phyloP scores from a whole-genome alignment of 35 echinoderm and acorn worm species.

The Heliocidaris erythrogramma region DNA sequence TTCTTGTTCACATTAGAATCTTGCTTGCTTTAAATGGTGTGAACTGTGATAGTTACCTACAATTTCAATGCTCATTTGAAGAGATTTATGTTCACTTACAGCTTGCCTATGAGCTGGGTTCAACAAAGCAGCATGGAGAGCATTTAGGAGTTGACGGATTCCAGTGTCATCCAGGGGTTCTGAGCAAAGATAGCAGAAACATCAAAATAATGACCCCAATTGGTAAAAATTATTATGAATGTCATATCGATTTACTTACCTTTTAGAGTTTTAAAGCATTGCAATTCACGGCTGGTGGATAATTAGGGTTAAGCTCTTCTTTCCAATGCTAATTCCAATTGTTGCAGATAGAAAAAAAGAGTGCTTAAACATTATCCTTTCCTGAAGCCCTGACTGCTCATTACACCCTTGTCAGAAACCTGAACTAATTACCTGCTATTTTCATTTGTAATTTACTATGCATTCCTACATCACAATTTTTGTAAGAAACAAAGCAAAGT shows the following conservation, averaged over 20 bases:
- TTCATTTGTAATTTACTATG: no score
- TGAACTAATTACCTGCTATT: no score
- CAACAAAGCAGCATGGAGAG: slow-evolving; percentile 85
- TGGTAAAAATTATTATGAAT: neutral
- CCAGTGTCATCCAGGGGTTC: slow-evolving; percentile 92
- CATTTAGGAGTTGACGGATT: slow-evolving; percentile 87
- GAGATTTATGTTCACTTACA: slow-evolving; percentile 59
- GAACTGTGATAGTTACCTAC: no score
- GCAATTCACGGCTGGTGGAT: neutral
- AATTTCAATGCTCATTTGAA: no score
- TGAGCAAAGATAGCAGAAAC: neutral
- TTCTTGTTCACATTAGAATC: no score
- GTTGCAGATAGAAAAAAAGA: neutral
- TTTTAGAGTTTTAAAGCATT: neutral
- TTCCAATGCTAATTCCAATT: neutral
- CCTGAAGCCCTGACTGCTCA: no score
- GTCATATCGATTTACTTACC: neutral
- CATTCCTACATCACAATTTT: no score
- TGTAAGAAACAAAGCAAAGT: no score
- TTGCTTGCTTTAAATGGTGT: no score
- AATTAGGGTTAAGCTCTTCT: no score
- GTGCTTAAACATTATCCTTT: neutral
- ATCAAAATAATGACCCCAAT: neutral
- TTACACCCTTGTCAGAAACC: no score
- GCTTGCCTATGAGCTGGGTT: slow-evolving; percentile 91